Evolutionary conservation across 2,888 invertebrate genomes (phyloP).

Genomic region (Acrobasis suavella): DNA sequence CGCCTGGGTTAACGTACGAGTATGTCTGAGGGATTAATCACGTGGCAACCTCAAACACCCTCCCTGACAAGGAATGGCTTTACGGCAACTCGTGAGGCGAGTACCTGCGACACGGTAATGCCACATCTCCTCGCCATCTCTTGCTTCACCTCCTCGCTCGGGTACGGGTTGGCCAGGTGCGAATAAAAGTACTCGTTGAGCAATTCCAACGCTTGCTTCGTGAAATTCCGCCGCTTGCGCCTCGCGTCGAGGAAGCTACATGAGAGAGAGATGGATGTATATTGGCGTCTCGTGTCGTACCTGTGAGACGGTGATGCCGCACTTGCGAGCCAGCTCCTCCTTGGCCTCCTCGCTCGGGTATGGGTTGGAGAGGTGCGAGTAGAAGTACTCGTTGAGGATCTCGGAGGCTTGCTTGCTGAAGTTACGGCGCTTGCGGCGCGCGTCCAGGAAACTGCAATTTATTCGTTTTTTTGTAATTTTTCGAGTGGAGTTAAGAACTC

Average conservation of each 20-base stretch:
- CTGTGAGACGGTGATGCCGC: constrained; percentile 98
- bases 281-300: constrained; percentile 68
- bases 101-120: constrained; percentile 95
- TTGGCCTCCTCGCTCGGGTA: constrained; percentile 99
- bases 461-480: constrained; percentile 30
- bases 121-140: constrained; percentile 97
- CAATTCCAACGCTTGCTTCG: constrained; percentile 97
- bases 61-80: background rate
- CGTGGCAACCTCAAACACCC: background rate
- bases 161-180: constrained; percentile 98
- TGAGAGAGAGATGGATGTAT: background rate
- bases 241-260: constrained; percentile 85
- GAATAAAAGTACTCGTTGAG: constrained; percentile 99
- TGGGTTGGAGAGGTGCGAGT: constrained; percentile 99
- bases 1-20: too few species aligned
- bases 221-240: constrained; percentile 95
- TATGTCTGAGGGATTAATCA: too few species aligned
- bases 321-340: constrained; percentile 99
- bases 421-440: constrained; percentile 96
- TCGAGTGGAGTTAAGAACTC: constrained; percentile 48
- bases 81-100: constrained; percentile 21
- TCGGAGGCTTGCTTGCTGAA: constrained; percentile 99
- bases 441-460: constrained; percentile 86
- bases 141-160: constrained; percentile 98
- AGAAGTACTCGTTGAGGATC: constrained; percentile 99